Percentiles rank a stretch among this genome's conserved stretches.
These are phyloP conservation scores for Scylla paramamosain DNA, from an alignment of 1,140 invertebrate genomes.

Conservation along the genomic window DNA sequence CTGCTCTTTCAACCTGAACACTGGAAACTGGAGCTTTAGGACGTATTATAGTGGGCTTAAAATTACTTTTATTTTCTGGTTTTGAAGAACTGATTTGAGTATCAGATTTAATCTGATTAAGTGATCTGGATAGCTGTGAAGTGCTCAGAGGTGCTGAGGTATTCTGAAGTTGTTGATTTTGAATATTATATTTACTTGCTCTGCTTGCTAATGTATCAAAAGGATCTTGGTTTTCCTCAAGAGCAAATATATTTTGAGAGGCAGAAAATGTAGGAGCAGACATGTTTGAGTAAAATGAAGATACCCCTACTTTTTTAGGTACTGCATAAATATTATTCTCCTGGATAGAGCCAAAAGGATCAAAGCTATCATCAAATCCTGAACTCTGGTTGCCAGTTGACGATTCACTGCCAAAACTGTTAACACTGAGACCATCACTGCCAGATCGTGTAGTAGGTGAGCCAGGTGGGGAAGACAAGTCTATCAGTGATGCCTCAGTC, in stretches of 20 bases:
- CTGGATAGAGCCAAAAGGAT: slow-evolving; percentile 65
- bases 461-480: slow-evolving; percentile 67
- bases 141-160: not conserved
- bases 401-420: slow-evolving; percentile 69
- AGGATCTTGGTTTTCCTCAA: slow-evolving; percentile 57
- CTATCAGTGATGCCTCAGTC: slow-evolving; percentile 60
- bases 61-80: slow-evolving; percentile 36
- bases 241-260: not conserved
- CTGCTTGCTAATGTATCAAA: slow-evolving; percentile 63
- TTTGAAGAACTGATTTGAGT: slow-evolving; percentile 33
- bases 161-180: slow-evolving; percentile 16
- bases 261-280: not conserved
- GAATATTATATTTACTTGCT: not conserved
- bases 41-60: slow-evolving; percentile 65
- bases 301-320: slow-evolving; percentile 53
- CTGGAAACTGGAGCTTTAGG: slow-evolving; percentile 64
- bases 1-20: slow-evolving; percentile 58
- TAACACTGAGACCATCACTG: slow-evolving; percentile 71
- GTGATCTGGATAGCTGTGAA: not conserved
- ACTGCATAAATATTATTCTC: slow-evolving; percentile 21
- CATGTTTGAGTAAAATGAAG: slow-evolving; percentile 47
- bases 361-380: slow-evolving; percentile 65
- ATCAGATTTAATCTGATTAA: not conserved
- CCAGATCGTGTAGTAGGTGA: slow-evolving; percentile 66
- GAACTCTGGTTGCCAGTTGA: slow-evolving; percentile 65